Evolutionary conservation across 2,888 invertebrate species (phyloP).

Genomic region (Arge pagana): DNA sequence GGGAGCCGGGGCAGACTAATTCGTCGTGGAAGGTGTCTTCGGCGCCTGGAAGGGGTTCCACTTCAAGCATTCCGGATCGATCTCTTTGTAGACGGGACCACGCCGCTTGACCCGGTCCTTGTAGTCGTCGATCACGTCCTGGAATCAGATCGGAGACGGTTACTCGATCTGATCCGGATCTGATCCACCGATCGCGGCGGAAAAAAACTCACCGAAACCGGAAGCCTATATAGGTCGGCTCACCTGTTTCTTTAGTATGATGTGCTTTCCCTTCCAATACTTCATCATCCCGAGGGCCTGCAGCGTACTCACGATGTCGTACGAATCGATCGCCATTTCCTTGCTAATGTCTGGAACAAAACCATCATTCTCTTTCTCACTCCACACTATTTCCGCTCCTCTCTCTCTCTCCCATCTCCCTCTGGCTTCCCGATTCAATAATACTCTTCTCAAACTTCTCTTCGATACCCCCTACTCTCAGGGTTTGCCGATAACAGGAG

Average conservation of each 20-base stretch:
- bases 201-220: conserved; percentile 4
- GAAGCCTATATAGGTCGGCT: conserved; percentile 35
- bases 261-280: conserved; percentile 99
- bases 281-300: conserved; percentile 97
- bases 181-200: neutral
- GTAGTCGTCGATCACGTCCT: conserved; percentile 94
- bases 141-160: conserved; percentile 36
- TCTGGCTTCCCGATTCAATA: neutral
- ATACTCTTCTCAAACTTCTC: too few species aligned
- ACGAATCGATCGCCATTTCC: conserved; percentile 94
- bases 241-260: conserved; percentile 92
- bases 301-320: conserved; percentile 96
- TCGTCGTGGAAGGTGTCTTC: conserved; percentile 60
- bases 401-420: neutral
- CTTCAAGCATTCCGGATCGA: conserved; percentile 84
- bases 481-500: too few species aligned
- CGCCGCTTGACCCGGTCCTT: conserved; percentile 79
- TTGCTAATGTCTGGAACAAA: conserved; percentile 70
- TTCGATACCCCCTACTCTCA: too few species aligned
- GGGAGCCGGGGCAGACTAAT: conserved; percentile 35
- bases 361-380: too few species aligned
- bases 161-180: neutral
- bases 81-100: conserved; percentile 79
- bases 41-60: conserved; percentile 82
- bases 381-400: neutral